Evolutionary conservation across 2,797 vertebrate genomes (phyloP).

Genomic region (Acestrorhynchus altus): DNA sequence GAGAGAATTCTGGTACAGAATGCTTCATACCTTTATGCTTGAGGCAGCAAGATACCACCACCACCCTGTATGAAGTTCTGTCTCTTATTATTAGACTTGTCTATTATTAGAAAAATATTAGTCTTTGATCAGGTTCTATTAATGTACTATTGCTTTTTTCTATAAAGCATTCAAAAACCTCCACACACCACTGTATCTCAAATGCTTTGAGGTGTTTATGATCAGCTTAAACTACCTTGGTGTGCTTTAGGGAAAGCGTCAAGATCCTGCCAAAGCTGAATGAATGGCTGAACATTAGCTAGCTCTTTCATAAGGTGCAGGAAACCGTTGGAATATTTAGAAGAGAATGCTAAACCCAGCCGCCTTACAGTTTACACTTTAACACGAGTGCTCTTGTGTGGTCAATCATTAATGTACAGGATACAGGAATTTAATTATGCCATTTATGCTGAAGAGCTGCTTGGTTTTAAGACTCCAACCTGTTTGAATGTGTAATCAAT

Average conservation of each 20-base stretch:
- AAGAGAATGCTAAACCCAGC: not conserved
- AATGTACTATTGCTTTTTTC: too few species aligned
- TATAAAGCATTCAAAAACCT: too few species aligned
- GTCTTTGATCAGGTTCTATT: too few species aligned
- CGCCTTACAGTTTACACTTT: constrained; percentile 18
- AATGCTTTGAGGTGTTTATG: not conserved
- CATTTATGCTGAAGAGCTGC: not conserved
- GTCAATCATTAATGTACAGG: constrained; percentile 15
- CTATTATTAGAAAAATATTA: too few species aligned
- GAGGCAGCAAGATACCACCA: too few species aligned
- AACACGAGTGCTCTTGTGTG: not conserved
- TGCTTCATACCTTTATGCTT: too few species aligned
- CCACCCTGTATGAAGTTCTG: too few species aligned
- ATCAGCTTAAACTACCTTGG: not conserved
- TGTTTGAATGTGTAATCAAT: not conserved
- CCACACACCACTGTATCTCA: too few species aligned
- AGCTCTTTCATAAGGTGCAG: constrained; percentile 15
- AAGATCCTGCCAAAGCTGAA: not conserved
- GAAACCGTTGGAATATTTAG: constrained; percentile 3
- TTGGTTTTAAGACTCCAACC: not conserved
- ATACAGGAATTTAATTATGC: not conserved
- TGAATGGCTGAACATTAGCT: not conserved
- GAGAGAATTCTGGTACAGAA: too few species aligned
- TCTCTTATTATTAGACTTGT: too few species aligned
- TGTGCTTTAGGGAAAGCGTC: too few species aligned